phyloP scores from a whole-genome alignment of 1,140 invertebrate genomes.

The Acromyrmex charruanus region DNA sequence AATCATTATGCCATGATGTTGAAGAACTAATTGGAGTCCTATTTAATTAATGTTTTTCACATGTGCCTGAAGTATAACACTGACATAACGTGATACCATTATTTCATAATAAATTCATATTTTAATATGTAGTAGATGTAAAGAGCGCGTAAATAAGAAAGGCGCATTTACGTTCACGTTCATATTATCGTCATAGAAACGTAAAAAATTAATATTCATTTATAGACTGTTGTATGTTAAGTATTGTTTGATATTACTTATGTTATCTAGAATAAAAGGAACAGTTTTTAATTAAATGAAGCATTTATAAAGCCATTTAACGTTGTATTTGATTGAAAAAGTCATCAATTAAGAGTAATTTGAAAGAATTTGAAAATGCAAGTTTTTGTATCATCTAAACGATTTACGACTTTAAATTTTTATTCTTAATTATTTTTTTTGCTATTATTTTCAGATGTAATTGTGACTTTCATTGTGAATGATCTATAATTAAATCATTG shows the following conservation, averaged over 20 bases:
- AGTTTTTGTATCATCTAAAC: background rate
- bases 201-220: constrained; percentile 41
- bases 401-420: background rate
- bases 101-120: constrained; percentile 25
- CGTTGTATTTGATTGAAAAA: constrained; percentile 22
- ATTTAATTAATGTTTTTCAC: constrained; percentile 11
- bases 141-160: background rate
- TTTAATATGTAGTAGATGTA: background rate
- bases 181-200: constrained; percentile 21
- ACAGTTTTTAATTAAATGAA: constrained; percentile 45
- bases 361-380: constrained; percentile 9
- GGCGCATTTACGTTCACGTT: constrained; percentile 1
- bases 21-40: constrained; percentile 13
- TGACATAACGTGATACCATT: constrained; percentile 36
- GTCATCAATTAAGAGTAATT: background rate
- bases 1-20: background rate
- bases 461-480: background rate
- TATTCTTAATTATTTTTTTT: background rate
- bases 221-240: constrained; percentile 56
- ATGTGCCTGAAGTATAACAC: constrained; percentile 26
- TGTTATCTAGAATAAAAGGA: constrained; percentile 9
- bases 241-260: constrained; percentile 58
- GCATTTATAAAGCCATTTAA: constrained; percentile 24
- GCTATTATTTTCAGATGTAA: background rate
- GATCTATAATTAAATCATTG: constrained; percentile 12